phyloP scores from a whole-genome alignment of 2,888 invertebrate genomes.

The Lycaena phlaeas region DNA sequence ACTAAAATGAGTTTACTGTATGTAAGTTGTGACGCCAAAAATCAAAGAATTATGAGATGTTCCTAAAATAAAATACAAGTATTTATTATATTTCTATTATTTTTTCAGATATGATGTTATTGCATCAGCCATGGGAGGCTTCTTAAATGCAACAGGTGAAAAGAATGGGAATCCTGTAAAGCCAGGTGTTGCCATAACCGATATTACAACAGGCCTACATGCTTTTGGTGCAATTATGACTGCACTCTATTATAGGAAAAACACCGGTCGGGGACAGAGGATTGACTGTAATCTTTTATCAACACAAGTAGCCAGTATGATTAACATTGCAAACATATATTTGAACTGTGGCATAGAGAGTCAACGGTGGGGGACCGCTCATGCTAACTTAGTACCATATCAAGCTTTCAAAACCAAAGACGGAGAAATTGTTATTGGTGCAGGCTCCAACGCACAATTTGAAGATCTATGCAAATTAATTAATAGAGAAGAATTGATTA shows the following conservation, averaged over 20 bases:
- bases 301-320: slow-evolving; percentile 90
- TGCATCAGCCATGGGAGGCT: slow-evolving; percentile 92
- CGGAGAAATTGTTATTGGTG: slow-evolving; percentile 88
- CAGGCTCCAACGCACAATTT: slow-evolving; percentile 90
- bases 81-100: no score
- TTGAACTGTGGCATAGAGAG: slow-evolving; percentile 88
- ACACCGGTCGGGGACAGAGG: slow-evolving; percentile 89
- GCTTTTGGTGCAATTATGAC: slow-evolving; percentile 96
- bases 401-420: slow-evolving; percentile 89
- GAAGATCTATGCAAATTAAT: slow-evolving; percentile 79
- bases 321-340: slow-evolving; percentile 92
- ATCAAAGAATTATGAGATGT: no score
- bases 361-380: slow-evolving; percentile 91
- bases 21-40: no score
- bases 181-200: slow-evolving; percentile 93
- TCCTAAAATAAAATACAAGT: no score
- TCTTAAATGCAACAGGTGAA: slow-evolving; percentile 92
- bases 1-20: no score
- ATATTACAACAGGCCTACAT: slow-evolving; percentile 93
- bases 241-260: slow-evolving; percentile 83
- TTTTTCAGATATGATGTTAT: slow-evolving; percentile 88
- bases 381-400: slow-evolving; percentile 95
- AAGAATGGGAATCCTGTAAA: slow-evolving; percentile 88
- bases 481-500: slow-evolving; percentile 71
- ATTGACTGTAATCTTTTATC: slow-evolving; percentile 95